These are phyloP conservation scores for Oryzias javanicus DNA, from an alignment of 2,113 vertebrate species.

Conservation along the genomic window DNA sequence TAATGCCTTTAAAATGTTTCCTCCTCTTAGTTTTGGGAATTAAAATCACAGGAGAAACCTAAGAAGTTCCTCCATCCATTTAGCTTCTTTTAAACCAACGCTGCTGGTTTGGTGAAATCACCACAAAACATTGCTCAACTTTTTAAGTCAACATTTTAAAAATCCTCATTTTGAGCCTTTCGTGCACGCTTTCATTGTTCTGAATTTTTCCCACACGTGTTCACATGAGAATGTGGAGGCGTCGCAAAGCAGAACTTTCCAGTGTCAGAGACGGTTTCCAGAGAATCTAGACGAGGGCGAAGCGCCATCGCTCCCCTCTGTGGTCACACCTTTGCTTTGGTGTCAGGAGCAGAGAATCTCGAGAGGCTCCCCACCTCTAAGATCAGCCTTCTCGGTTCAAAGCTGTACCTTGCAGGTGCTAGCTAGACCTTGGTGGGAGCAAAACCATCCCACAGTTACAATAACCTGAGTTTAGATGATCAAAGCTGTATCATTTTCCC, in stretches of 20 bases:
- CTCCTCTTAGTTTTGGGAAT: background rate
- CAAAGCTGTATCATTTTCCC: background rate
- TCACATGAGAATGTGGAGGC: constrained; percentile 34
- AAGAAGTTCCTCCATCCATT: too few relatives aligned
- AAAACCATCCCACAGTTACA: constrained; percentile 6
- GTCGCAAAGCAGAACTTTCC: constrained; percentile 52
- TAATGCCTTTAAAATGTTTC: constrained; percentile 3
- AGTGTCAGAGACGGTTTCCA: constrained; percentile 59
- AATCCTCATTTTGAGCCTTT: constrained; percentile 15
- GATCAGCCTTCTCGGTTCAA: constrained; percentile 40
- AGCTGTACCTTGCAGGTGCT: constrained; percentile 32
- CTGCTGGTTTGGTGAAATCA: too few relatives aligned
- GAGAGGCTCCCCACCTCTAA: constrained; percentile 24
- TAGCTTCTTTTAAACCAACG: too few relatives aligned
- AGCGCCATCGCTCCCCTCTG: constrained; percentile 39
- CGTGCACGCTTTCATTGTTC: constrained; percentile 14
- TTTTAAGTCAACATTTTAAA: constrained; percentile 1
- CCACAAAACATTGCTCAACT: background rate
- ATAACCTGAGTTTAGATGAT: background rate
- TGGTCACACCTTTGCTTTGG: constrained; percentile 47
- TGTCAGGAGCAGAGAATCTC: constrained; percentile 55
- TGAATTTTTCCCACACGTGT: constrained; percentile 25
- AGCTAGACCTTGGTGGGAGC: constrained; percentile 7
- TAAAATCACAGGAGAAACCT: too few relatives aligned
- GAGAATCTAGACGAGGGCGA: constrained; percentile 41